Conservation (phyloP, 2,888 invertebrate species). For the Nemotelus nigrinus region DNA sequence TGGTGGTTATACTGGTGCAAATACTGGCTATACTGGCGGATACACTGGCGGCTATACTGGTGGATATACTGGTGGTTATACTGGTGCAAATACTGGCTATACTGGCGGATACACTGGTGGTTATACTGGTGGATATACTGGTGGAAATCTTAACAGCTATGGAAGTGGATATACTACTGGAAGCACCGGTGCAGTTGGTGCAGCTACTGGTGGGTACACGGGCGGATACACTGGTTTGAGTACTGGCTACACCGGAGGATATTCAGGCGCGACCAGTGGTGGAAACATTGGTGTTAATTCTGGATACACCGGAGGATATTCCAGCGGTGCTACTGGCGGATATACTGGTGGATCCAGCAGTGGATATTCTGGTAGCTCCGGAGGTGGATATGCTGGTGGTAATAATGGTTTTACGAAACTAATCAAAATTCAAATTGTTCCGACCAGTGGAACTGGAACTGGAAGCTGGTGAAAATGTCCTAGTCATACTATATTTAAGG, state of each 20-base stretch:
- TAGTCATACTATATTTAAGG: no score
- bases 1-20: not conserved
- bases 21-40: not conserved
- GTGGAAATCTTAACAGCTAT: not conserved
- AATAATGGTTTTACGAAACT: conserved; percentile 18
- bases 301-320: conserved; percentile 5
- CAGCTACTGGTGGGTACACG: not conserved
- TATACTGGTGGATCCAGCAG: not conserved
- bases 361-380: conserved; percentile 24
- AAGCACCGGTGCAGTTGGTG: not conserved
- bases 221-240: not conserved
- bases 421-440: conserved; percentile 11
- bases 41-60: not conserved
- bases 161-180: conserved; percentile 1
- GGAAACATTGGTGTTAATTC: not conserved
- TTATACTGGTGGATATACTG: conserved; percentile 5
- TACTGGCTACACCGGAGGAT: not conserved
- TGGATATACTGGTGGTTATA: conserved; percentile 6
- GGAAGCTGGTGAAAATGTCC: not conserved
- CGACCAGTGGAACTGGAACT: not conserved
- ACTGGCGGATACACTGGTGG: no score
- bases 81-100: not conserved
- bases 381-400: conserved; percentile 16
- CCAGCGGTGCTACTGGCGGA: not conserved
- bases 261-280: not conserved